A percentile compares a stretch with the other conserved stretches of the same genome.
Evolutionary conservation across 2,113 vertebrate species (phyloP).

Genomic region (Nicator chloris): DNA sequence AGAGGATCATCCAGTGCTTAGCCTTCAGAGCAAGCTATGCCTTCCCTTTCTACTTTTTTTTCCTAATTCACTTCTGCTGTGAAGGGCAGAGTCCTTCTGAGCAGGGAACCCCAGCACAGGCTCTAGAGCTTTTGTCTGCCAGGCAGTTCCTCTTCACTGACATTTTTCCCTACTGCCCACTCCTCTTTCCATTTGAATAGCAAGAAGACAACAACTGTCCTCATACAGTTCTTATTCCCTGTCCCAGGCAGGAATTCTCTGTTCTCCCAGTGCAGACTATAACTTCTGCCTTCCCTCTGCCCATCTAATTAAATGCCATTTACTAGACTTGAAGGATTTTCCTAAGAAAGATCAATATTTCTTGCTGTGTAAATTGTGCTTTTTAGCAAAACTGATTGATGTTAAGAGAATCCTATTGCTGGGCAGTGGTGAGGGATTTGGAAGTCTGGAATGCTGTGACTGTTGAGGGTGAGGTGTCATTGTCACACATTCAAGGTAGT

Average conservation of each 20-base stretch:
- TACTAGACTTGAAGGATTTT: neutral
- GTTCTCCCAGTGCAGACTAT: neutral
- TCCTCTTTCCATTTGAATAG: neutral
- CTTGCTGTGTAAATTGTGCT: neutral
- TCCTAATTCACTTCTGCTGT: neutral
- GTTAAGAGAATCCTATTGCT: neutral
- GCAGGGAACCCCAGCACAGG: neutral
- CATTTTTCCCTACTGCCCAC: neutral
- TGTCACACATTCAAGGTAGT: neutral
- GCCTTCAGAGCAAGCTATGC: neutral
- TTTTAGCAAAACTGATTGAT: neutral
- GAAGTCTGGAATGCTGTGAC: neutral
- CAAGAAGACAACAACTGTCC: neutral
- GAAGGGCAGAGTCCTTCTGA: neutral
- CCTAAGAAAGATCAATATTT: neutral
- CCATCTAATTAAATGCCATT: neutral
- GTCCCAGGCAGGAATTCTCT: neutral
- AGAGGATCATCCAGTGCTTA: neutral
- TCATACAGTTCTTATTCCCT: neutral
- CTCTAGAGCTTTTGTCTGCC: neutral
- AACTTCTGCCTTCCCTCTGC: neutral
- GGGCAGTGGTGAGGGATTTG: neutral
- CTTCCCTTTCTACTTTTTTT: neutral
- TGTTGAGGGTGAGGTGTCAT: neutral
- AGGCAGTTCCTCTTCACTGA: neutral